Evolutionary conservation across 1,140 invertebrate genomes (phyloP).

Genomic region (Diuraphis noxia): DNA sequence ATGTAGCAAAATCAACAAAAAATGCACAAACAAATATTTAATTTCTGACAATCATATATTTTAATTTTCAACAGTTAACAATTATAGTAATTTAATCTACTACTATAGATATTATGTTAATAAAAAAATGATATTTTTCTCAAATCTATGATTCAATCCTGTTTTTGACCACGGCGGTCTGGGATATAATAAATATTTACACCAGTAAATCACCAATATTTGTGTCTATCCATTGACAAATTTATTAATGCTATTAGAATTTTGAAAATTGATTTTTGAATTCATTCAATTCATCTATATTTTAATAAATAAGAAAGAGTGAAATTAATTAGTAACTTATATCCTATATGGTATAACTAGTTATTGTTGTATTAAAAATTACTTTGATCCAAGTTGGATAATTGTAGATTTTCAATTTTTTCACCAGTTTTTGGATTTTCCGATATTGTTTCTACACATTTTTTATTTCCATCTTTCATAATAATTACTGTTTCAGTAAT

Average conservation of each 20-base stretch:
- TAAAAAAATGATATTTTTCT: background rate
- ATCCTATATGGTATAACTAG: background rate
- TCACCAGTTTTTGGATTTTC: constrained; percentile 7
- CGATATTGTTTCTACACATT: background rate
- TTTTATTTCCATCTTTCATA: constrained; percentile 5
- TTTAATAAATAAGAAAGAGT: background rate
- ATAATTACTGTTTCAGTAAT: constrained; percentile 12
- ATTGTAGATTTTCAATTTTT: background rate
- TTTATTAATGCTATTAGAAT: background rate
- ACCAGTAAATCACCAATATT: background rate
- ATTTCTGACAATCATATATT: background rate
- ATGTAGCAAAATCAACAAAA: background rate
- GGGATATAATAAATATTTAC: too few species aligned
- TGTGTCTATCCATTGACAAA: background rate
- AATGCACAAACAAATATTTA: background rate
- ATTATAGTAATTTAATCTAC: too few species aligned
- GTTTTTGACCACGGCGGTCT: too few species aligned
- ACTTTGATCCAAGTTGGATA: constrained; percentile 29
- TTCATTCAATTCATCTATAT: constrained; percentile 15
- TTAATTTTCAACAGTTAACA: too few species aligned
- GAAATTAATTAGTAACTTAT: background rate
- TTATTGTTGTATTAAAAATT: background rate
- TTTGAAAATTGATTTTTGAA: constrained; percentile 22
- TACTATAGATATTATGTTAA: background rate
- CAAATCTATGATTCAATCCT: background rate